Conservation (phyloP, 2,113 vertebrate species). For the Brienomyrus longianalis region DNA sequence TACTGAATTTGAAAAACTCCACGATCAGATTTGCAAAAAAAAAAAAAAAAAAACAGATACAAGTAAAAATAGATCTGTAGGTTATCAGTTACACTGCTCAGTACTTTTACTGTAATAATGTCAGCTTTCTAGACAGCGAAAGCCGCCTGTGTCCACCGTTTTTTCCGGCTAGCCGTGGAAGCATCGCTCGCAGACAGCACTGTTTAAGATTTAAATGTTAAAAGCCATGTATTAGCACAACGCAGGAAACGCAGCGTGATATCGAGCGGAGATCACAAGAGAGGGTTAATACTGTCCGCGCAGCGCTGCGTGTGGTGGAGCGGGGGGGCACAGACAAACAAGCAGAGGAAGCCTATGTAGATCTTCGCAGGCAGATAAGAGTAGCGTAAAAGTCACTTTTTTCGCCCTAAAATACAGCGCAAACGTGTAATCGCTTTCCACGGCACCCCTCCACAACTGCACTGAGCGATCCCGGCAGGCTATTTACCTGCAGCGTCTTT, state of each 20-base stretch:
- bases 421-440: slow-evolving; percentile 14
- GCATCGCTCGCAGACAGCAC: not conserved
- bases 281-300: not conserved
- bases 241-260: not conserved
- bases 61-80: not conserved
- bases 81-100: not conserved
- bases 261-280: not conserved
- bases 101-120: not conserved
- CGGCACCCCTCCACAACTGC: slow-evolving; percentile 12
- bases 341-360: slow-evolving; percentile 47
- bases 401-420: not conserved
- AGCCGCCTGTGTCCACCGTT: not conserved
- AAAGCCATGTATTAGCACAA: not conserved
- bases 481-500: slow-evolving; percentile 58
- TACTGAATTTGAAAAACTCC: not conserved
- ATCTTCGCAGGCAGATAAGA: slow-evolving; percentile 50
- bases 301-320: slow-evolving; percentile 3
- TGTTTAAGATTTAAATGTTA: not conserved
- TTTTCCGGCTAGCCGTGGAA: not conserved
- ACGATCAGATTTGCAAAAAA: not conserved
- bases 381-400: slow-evolving; percentile 38
- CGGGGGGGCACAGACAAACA: slow-evolving; percentile 6
- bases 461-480: slow-evolving; percentile 27
- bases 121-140: not conserved
- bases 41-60: not conserved